A percentile compares a stretch with the other conserved stretches of the same genome.
These are phyloP conservation scores for Drosophila longiperda DNA, from an alignment of 2,888 invertebrate species.

Conservation along the genomic window DNA sequence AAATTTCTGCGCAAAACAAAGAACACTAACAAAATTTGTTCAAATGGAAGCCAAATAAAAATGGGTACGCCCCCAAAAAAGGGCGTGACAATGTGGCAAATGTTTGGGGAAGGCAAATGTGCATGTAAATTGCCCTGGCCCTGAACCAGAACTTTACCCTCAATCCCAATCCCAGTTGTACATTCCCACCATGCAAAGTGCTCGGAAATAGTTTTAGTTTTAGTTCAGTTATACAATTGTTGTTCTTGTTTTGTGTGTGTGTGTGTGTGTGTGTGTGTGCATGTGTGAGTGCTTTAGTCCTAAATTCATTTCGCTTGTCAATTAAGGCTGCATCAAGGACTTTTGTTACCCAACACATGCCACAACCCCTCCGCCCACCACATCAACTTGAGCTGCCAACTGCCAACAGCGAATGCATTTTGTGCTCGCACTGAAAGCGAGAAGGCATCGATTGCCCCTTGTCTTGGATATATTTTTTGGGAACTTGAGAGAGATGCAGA, in stretches of 20 bases:
- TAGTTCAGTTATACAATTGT: slow-evolving; percentile 13
- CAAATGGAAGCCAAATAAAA: slow-evolving; percentile 30
- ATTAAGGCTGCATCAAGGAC: slow-evolving; percentile 67
- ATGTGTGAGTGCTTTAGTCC: slow-evolving; percentile 44
- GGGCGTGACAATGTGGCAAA: slow-evolving; percentile 26
- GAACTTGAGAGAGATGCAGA: neutral
- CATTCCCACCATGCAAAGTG: slow-evolving; percentile 48
- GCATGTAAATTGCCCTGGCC: slow-evolving; percentile 48
- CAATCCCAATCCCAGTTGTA: slow-evolving; percentile 1
- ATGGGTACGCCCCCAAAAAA: slow-evolving; percentile 20
- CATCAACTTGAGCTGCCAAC: neutral
- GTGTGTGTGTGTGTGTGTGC: neutral
- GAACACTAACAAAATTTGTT: slow-evolving; percentile 3
- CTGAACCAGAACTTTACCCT: slow-evolving; percentile 29
- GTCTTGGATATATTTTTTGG: neutral
- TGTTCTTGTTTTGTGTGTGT: neutral
- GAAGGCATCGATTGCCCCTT: slow-evolving; percentile 19
- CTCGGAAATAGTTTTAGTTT: slow-evolving; percentile 64
- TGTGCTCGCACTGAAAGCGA: slow-evolving; percentile 25
- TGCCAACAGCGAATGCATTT: slow-evolving; percentile 34
- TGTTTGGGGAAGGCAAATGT: slow-evolving; percentile 29
- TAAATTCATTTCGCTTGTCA: slow-evolving; percentile 72
- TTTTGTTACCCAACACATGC: slow-evolving; percentile 6
- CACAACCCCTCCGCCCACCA: neutral
- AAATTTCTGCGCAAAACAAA: slow-evolving; percentile 47